Conservation (phyloP, 2,113 vertebrate species). For the Prionailurus bengalensis region DNA sequence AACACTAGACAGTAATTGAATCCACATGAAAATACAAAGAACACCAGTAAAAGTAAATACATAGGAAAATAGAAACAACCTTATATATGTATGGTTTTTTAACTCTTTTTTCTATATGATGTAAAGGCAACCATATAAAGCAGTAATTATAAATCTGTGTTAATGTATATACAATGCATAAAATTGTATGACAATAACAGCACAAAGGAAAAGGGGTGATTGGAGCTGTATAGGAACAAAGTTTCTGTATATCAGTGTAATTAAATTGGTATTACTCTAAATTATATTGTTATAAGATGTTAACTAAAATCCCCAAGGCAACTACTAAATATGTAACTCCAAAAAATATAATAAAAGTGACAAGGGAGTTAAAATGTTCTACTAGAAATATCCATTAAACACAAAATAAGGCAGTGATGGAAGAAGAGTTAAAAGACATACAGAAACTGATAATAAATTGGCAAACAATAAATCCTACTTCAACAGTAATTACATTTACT, state of each 20-base stretch:
- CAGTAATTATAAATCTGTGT: background rate
- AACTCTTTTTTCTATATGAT: background rate
- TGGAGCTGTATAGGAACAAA: background rate
- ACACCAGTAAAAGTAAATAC: background rate
- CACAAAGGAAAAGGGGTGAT: background rate
- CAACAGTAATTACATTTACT: background rate
- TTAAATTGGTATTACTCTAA: background rate
- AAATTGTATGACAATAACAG: background rate
- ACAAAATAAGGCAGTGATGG: background rate
- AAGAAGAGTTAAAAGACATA: background rate
- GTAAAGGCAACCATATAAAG: background rate
- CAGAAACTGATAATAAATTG: background rate
- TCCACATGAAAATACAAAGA: background rate
- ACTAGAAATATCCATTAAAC: background rate
- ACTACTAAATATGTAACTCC: background rate
- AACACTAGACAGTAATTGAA: background rate
- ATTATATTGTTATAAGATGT: background rate
- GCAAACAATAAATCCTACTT: slow-evolving; percentile 4
- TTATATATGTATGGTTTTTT: background rate
- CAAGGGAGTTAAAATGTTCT: background rate
- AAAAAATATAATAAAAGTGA: background rate
- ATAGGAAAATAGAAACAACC: background rate
- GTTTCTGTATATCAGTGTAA: background rate
- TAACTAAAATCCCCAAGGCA: background rate
- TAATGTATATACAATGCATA: background rate